phyloP scores from a whole-genome alignment of 2,888 invertebrate species.

The Lasioglossum villosulum region DNA sequence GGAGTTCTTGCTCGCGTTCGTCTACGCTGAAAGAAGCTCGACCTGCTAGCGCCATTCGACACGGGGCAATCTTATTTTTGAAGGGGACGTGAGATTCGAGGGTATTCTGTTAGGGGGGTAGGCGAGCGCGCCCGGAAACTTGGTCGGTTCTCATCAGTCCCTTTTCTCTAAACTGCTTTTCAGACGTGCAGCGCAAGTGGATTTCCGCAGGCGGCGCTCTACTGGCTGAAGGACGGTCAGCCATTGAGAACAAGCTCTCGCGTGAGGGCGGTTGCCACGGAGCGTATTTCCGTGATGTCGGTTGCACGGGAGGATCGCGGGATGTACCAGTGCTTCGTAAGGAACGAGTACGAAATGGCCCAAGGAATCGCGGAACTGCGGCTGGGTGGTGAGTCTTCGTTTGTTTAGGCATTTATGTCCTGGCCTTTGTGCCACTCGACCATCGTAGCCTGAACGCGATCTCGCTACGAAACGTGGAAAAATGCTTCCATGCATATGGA shows the following conservation, averaged over 20 bases:
- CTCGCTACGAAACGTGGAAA: background rate
- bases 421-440: background rate
- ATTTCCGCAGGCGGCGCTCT: constrained; percentile 82
- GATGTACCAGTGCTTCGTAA: constrained; percentile 85
- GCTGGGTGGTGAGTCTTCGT: constrained; percentile 83
- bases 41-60: background rate
- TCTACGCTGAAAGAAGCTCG: background rate
- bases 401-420: constrained; percentile 28
- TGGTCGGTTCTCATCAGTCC: constrained; percentile 66
- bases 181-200: constrained; percentile 84
- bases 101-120: constrained; percentile 10
- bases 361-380: constrained; percentile 84
- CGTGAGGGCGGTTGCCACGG: constrained; percentile 84
- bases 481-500: background rate
- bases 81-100: constrained; percentile 12
- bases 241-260: constrained; percentile 82
- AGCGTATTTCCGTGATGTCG: constrained; percentile 85
- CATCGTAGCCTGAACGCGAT: background rate
- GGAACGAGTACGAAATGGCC: constrained; percentile 84
- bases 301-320: constrained; percentile 84
- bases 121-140: background rate
- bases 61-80: constrained; percentile 49
- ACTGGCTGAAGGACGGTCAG: constrained; percentile 85
- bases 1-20: background rate
- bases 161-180: constrained; percentile 68